Base-by-base conservation (phyloP, 2,888 invertebrate species). In the Ryuthela nishihirai region DNA sequence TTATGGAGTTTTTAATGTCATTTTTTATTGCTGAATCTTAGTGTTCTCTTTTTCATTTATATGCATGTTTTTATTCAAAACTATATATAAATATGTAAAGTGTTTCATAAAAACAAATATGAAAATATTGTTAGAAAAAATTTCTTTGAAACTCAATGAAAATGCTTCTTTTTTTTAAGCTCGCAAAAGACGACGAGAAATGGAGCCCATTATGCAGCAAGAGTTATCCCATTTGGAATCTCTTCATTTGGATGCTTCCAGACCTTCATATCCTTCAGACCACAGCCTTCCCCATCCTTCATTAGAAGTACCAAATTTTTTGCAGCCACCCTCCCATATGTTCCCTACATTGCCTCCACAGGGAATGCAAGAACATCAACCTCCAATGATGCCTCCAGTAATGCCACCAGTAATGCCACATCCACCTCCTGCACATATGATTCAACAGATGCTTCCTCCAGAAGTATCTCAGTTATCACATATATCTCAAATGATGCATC, bases 401-500 rank as follows among this genome's bases (percentile, higher is more conserved):
- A 47, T 47, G 47, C n/a, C 20, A 1, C 26, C 26, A 29, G 29
- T 43, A 1, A 10, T 43, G 18, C 29, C 23, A 3, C 29, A 29
- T 17, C 26, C 32, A 9, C 38, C 35, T 10, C 42, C 35, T 4
- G 45, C 35, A n/a, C 54, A 54, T 15, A 38, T 54, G 42, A 40
- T 54, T 35, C 54, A 43, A 4, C 42, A 43, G 10, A 43, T 43
- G 42, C 17, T 47, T 7, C 54, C 46, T 18, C 35, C 26, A n/a
- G 48, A 55, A 25, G 9, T 54, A 5, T 40, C 46, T 23, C 42
- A 54, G n/a, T 34, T 49, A 10, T 23, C 45, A 5, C 49, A 56
- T 35, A 44, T 56, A 26, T 45, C 55, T 4, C 44, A 49, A 4
- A 45, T 56, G 26, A 56, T 49, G 49, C 48, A 56, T 43, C 29